Evolutionary conservation across 2,888 invertebrate species (phyloP).

Genomic region (Drosophila quasianomalipes): DNA sequence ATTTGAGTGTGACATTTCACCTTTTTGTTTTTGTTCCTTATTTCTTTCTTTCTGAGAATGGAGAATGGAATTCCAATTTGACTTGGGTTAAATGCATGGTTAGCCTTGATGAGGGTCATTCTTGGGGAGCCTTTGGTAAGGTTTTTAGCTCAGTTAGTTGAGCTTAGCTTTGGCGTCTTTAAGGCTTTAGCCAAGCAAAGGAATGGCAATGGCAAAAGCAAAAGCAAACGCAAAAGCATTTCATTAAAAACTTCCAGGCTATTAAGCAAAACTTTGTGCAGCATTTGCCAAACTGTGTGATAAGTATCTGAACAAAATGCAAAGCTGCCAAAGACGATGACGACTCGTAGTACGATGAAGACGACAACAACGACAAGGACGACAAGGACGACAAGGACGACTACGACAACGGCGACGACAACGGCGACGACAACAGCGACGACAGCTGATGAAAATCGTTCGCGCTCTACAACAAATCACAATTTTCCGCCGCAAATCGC

Average conservation of each 20-base stretch:
- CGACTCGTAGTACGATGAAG: slow-evolving; percentile 37
- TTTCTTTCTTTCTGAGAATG: slow-evolving; percentile 14
- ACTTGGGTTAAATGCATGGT: slow-evolving; percentile 33
- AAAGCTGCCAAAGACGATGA: slow-evolving; percentile 73
- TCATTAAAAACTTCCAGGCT: slow-evolving; percentile 81
- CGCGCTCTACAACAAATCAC: slow-evolving; percentile 76
- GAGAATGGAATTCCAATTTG: slow-evolving; percentile 42
- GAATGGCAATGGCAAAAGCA: slow-evolving; percentile 23
- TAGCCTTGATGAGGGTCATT: slow-evolving; percentile 68
- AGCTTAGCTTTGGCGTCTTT: slow-evolving; percentile 35
- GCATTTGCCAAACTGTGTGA: slow-evolving; percentile 82
- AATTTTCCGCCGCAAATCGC: slow-evolving; percentile 81
- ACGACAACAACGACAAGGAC: slow-evolving; percentile 31
- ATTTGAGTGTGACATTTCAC: slow-evolving; percentile 75
- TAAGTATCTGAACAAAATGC: slow-evolving; percentile 80
- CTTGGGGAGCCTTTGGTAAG: slow-evolving; percentile 13
- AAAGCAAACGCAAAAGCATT: slow-evolving; percentile 72
- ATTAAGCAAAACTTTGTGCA: slow-evolving; percentile 81
- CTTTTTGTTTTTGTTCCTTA: slow-evolving; percentile 38
- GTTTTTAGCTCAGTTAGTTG: slow-evolving; percentile 18
- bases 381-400: slow-evolving; percentile 22
- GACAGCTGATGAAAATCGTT: slow-evolving; percentile 81
- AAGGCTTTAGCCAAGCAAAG: slow-evolving; percentile 17
- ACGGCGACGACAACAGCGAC: slow-evolving; percentile 19
- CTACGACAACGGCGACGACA: slow-evolving; percentile 17